A percentile compares a stretch with the other conserved stretches of the same genome.
These are phyloP conservation scores for Colinus virginianus DNA, from an alignment of 2,113 vertebrate genomes.

Conservation along the genomic window DNA sequence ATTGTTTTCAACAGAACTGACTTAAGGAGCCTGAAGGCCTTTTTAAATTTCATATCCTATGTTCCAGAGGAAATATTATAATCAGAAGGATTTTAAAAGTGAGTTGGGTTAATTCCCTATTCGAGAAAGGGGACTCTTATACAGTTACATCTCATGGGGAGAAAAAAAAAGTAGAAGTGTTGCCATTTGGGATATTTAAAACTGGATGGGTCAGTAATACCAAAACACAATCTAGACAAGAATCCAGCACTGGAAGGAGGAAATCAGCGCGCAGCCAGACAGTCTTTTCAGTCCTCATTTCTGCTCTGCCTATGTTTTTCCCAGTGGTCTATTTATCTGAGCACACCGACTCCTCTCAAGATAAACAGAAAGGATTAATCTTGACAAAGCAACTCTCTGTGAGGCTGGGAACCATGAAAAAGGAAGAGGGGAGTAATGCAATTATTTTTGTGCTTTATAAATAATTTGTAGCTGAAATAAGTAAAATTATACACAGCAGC, in stretches of 20 bases:
- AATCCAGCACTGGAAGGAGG: background rate
- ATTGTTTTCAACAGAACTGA: background rate
- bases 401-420: background rate
- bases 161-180: background rate
- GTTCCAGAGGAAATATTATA: background rate
- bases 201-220: background rate
- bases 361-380: background rate
- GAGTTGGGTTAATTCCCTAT: background rate
- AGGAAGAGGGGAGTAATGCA: background rate
- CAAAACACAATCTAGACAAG: background rate
- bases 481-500: background rate
- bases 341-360: background rate
- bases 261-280: background rate
- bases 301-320: background rate
- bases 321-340: background rate
- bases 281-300: background rate
- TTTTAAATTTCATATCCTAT: fast-evolving
- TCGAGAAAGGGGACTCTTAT: background rate
- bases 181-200: background rate
- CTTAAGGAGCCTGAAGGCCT: background rate
- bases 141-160: background rate
- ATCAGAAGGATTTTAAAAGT: background rate
- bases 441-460: background rate
- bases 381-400: background rate
- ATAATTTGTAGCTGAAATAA: background rate